Percentiles rank a stretch among this genome's conserved stretches.
These are phyloP conservation scores for Eubucco bourcierii DNA, from an alignment of 2,113 vertebrate genomes.

Conservation along the genomic window DNA sequence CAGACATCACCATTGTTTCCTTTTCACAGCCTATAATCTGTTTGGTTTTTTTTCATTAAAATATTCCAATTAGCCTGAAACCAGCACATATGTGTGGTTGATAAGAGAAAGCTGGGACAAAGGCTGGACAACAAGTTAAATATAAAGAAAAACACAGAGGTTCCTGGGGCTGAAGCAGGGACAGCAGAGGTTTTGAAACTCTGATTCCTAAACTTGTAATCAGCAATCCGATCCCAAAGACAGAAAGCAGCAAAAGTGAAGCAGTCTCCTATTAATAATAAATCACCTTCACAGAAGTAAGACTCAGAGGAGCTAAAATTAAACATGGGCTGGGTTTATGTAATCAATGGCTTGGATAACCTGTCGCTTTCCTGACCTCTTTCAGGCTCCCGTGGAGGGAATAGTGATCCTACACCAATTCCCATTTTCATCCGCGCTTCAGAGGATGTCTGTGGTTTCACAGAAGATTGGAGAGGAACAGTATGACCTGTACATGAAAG, in stretches of 20 bases:
- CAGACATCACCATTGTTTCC: too few species aligned
- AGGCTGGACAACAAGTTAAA: background rate
- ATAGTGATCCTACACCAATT: constrained; percentile 69
- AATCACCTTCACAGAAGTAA: background rate
- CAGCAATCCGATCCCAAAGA: background rate
- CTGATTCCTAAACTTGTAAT: background rate
- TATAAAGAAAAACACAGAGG: background rate
- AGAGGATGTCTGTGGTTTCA: constrained; percentile 73
- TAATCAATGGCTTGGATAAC: background rate
- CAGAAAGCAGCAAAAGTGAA: background rate
- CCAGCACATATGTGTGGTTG: background rate
- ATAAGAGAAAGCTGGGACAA: background rate
- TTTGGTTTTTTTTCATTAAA: too few species aligned
- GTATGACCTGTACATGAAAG: constrained; percentile 67
- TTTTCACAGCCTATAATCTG: too few species aligned
- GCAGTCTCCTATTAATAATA: background rate
- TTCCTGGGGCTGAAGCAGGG: background rate
- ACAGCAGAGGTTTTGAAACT: background rate
- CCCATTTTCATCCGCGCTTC: constrained; percentile 74
- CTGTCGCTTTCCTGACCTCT: background rate
- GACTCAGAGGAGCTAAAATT: background rate
- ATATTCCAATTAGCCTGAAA: too few species aligned
- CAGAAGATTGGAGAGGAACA: constrained; percentile 12
- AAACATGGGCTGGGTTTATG: background rate
- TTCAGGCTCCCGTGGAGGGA: constrained; percentile 48